phyloP scores from a whole-genome alignment of 92 coral and sea anemone species.

The Blastomussa wellsi region DNA sequence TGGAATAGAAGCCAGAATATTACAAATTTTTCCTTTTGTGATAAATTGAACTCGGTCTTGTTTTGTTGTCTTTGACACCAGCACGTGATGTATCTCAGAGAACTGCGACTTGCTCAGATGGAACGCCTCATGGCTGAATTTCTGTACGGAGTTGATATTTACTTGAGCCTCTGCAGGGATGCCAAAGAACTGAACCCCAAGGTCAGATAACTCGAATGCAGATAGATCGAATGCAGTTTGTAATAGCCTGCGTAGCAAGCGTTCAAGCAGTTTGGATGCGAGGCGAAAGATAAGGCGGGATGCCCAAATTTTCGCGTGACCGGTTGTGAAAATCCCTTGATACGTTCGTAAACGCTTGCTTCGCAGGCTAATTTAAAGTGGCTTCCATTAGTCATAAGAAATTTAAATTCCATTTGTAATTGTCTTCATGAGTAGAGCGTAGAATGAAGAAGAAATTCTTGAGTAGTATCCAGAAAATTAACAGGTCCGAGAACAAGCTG shows the following conservation, averaged over 20 bases:
- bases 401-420: too few relatives aligned
- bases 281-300: too few relatives aligned
- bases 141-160: conserved; percentile 85
- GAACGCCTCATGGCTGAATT: conserved; percentile 94
- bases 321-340: too few relatives aligned
- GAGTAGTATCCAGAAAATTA: background rate
- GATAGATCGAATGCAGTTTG: too few relatives aligned
- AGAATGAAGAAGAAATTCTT: too few relatives aligned
- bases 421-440: background rate
- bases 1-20: background rate
- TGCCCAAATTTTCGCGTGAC: too few relatives aligned
- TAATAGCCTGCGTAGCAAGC: too few relatives aligned
- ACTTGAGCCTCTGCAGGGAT: conserved; percentile 75
- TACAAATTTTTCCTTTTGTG: background rate
- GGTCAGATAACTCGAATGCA: conserved; percentile 43
- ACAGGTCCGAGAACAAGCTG: too few relatives aligned
- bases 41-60: too few relatives aligned
- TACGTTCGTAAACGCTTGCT: too few relatives aligned
- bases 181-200: conserved; percentile 56
- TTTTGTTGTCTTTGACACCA: conserved; percentile 6
- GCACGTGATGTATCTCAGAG: conserved; percentile 96
- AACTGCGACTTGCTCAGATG: conserved; percentile 94
- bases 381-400: background rate
- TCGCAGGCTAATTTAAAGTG: too few relatives aligned
- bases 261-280: too few relatives aligned